Conservation (phyloP, 2,888 invertebrate species). For the Mystacides longicornis region DNA sequence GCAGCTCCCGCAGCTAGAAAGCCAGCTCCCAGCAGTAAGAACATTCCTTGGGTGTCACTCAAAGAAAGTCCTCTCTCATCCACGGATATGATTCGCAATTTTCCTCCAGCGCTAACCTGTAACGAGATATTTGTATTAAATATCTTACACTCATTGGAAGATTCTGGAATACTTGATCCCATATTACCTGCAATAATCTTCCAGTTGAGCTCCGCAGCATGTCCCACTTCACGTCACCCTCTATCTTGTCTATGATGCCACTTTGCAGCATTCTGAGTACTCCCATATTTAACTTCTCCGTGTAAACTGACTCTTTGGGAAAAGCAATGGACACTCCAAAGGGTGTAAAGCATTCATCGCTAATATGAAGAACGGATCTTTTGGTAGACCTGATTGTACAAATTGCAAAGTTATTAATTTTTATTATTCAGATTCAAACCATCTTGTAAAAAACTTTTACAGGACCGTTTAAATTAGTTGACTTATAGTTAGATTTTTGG, state of each 20-base stretch:
- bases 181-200: constrained; percentile 53
- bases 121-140: constrained; percentile 26
- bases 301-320: constrained; percentile 58
- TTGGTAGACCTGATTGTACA: constrained; percentile 41
- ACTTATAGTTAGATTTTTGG: neutral
- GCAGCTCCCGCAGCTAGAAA: constrained; percentile 56
- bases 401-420: no score
- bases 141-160: constrained; percentile 10
- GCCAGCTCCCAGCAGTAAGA: constrained; percentile 63
- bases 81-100: constrained; percentile 40
- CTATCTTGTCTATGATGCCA: constrained; percentile 60
- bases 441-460: neutral
- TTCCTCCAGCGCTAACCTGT: constrained; percentile 40
- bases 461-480: neutral
- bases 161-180: neutral
- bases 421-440: neutral
- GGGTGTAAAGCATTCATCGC: constrained; percentile 66
- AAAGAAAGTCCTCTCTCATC: constrained; percentile 69
- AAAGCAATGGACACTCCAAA: constrained; percentile 61
- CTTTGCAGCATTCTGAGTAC: constrained; percentile 57
- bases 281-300: constrained; percentile 52
- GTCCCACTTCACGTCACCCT: constrained; percentile 64
- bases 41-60: constrained; percentile 79
- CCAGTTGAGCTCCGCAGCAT: constrained; percentile 58
- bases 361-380: constrained; percentile 61